Conservation (phyloP, 1,140 invertebrate genomes). For the Hyles vespertilio region DNA sequence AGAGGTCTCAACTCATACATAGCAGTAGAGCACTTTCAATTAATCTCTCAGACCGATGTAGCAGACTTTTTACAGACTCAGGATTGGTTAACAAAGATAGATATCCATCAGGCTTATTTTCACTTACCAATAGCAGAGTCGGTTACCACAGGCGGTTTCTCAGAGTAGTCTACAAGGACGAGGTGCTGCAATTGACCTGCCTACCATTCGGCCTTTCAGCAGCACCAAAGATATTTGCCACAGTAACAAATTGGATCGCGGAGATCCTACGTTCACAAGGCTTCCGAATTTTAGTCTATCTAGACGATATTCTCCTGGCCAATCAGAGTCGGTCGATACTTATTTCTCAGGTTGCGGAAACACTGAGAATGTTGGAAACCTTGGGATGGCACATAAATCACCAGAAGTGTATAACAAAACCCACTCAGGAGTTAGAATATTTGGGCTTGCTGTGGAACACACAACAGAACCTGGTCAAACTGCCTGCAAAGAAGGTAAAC, state of each 20-base stretch:
- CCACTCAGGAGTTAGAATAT: slow-evolving; percentile 30
- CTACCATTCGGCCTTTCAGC: slow-evolving; percentile 25
- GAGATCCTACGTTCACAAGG: slow-evolving; percentile 22
- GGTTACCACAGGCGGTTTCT: too few species aligned
- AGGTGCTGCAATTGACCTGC: slow-evolving; percentile 14
- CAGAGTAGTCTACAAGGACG: too few species aligned
- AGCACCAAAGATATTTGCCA: slow-evolving; percentile 25
- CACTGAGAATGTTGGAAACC: slow-evolving; percentile 15
- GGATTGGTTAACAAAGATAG: too few species aligned
- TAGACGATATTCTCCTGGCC: slow-evolving; percentile 33
- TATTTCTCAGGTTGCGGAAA: slow-evolving; percentile 16
- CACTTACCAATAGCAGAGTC: too few species aligned
- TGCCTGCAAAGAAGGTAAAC: slow-evolving; percentile 13
- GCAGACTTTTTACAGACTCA: too few species aligned
- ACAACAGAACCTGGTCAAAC: neutral
- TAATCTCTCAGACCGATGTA: too few species aligned
- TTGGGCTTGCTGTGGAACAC: slow-evolving; percentile 31
- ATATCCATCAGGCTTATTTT: too few species aligned
- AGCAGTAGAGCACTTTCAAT: too few species aligned
- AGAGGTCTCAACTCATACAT: too few species aligned
- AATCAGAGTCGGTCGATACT: slow-evolving; percentile 9
- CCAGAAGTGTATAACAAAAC: slow-evolving; percentile 26
- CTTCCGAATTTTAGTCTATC: slow-evolving; percentile 28
- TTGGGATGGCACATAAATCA: slow-evolving; percentile 40
- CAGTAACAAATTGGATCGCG: slow-evolving; percentile 31